phyloP scores from a whole-genome alignment of 2,113 vertebrate species.

The Pachycephala philippinensis region DNA sequence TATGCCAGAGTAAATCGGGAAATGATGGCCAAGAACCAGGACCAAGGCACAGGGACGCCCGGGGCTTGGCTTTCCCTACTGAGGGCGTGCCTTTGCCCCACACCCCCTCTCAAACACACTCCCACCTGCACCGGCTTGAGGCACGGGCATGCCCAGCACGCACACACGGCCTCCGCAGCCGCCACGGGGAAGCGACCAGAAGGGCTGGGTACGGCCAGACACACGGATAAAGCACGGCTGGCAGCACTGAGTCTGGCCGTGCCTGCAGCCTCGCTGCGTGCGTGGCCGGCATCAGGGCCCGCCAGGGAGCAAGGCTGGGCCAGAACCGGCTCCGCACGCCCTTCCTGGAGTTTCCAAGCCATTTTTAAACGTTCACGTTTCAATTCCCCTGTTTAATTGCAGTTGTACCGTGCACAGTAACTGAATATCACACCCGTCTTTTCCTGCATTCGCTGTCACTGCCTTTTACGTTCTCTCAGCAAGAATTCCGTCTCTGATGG shows the following conservation, averaged over 20 bases:
- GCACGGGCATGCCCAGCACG: neutral
- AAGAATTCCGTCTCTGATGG: neutral
- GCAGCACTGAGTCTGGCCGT: neutral
- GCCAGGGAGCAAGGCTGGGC: neutral
- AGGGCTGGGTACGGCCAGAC: neutral
- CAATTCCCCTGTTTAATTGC: neutral
- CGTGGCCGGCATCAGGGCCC: accelerated
- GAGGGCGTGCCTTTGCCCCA: neutral
- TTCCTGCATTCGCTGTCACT: neutral
- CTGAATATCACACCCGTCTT: neutral
- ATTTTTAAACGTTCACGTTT: neutral
- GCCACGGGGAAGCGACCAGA: accelerated
- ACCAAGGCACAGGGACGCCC: neutral
- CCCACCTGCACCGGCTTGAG: neutral
- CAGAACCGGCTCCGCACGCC: neutral
- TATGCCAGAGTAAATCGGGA: neutral
- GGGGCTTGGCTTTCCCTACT: accelerated
- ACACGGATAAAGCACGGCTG: accelerated
- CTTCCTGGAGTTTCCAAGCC: neutral
- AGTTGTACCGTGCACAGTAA: neutral
- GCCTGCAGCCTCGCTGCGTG: accelerated
- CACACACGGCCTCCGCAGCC: neutral
- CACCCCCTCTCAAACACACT: neutral
- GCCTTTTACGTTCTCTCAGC: neutral
- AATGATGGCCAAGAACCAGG: neutral